Evolutionary conservation across 2,888 invertebrate genomes (phyloP), one percentile per base, ranked within the genome.

Genomic region (Coenonympha arcania): DNA sequence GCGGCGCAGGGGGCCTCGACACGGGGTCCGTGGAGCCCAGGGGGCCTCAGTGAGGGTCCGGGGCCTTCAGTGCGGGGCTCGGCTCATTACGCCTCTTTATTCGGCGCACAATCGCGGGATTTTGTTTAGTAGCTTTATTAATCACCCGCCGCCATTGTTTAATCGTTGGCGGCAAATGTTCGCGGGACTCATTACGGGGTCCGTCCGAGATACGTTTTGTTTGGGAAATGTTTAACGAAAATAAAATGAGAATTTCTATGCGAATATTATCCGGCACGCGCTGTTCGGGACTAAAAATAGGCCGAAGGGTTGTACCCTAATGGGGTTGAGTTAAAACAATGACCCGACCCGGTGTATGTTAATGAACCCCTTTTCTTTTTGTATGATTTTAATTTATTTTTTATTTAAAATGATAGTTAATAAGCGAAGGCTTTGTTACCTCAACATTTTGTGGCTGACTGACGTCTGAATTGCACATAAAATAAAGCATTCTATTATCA

Each of bases 61-160:
- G 4, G 9, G 24, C 9, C 9, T 9, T 13, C 30, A 6, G 2
- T 6, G 30, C 11, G 28, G 13, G 6, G 11, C 4, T 5, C 30
- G 31, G 37, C 49, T 37, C 49, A 44, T 44, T 49, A 44, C 44
- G 43, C 18, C 49, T 31, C 49, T 49, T 47, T 47, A 42, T 42
- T 34, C 49, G 30, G 44, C 49, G 39, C 49, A 43, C 31, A 39
- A 28, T 39, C 33, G 40, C 45, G 9, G 28, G 30, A 31, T 33
- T 40, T 19, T 37, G 43, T 39, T 49, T 39, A 34, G 31, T 42
- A 31, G 50, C 42, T 46, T 46, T 53, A 53, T 50, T 53, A 53
- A 50, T 50, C 42, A 46, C 15, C 37, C 24, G 2, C 8, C 19
- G 28, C 33, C 24, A 42, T 50, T 53, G 53, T 53, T 53, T 53